Percentiles rank a stretch among this genome's conserved stretches.
Conservation (phyloP, 2,113 vertebrate genomes). For the Azemiops feae region DNA sequence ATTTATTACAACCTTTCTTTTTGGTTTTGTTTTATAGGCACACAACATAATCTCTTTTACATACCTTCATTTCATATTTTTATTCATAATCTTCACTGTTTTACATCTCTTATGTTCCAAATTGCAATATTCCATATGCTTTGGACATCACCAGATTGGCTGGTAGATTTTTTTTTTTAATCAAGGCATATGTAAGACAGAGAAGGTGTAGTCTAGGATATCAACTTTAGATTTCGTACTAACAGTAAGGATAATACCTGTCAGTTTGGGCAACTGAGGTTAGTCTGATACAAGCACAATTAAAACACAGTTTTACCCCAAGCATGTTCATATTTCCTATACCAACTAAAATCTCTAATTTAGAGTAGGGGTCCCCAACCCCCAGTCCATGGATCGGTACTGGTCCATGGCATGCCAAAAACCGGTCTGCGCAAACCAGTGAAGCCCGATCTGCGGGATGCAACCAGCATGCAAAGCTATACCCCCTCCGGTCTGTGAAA, state of each 20-base stretch:
- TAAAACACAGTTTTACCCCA: background rate
- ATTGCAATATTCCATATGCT: background rate
- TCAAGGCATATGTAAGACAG: background rate
- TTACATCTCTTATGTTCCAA: background rate
- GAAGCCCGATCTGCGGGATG: no score
- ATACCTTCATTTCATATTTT: background rate
- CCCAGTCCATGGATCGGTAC: no score
- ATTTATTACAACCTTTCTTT: background rate
- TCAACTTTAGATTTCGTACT: background rate
- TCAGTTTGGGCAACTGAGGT: background rate
- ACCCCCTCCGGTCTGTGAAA: no score
- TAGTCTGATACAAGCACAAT: background rate
- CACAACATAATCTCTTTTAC: background rate
- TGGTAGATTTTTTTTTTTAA: no score
- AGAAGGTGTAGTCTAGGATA: background rate
- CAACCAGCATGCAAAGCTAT: no score
- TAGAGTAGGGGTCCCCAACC: background rate
- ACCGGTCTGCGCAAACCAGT: no score
- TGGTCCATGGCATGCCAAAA: no score
- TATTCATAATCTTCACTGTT: background rate
- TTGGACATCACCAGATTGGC: background rate
- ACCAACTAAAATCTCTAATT: background rate
- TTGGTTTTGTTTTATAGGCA: background rate
- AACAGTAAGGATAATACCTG: background rate
- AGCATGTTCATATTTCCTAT: background rate